Evolutionary conservation across 2,797 vertebrate species (phyloP).

Genomic region (Cossypha polioptera): DNA sequence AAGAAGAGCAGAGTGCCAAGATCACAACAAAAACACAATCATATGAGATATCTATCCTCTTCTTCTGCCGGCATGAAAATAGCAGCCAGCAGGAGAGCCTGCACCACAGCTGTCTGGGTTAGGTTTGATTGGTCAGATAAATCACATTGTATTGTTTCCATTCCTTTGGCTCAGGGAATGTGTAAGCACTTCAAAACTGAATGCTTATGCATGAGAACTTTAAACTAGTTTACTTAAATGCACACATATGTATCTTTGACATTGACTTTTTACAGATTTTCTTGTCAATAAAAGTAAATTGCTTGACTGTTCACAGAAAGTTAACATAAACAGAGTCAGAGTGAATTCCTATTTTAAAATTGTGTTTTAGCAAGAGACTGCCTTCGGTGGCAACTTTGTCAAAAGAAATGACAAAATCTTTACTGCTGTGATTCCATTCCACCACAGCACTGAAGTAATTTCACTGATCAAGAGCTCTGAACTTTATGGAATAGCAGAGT

Average conservation of each 20-base stretch:
- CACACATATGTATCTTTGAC: constrained; percentile 57
- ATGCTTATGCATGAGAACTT: constrained; percentile 58
- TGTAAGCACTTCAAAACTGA: constrained; percentile 63
- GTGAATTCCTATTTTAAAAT: background rate
- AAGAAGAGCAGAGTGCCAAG: background rate
- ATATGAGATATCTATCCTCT: background rate
- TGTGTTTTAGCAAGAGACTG: background rate
- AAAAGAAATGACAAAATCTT: background rate
- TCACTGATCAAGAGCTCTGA: fast-evolving
- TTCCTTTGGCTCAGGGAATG: constrained; percentile 53
- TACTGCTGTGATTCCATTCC: background rate
- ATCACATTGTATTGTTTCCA: constrained; percentile 68
- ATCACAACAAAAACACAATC: background rate
- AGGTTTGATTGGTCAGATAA: constrained; percentile 65
- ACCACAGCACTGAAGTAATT: background rate
- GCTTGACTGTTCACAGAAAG: constrained; percentile 49
- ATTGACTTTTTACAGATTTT: constrained; percentile 54
- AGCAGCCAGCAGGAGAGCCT: constrained; percentile 52
- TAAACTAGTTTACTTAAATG: constrained; percentile 56
- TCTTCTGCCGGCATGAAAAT: background rate
- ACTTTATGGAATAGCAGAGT: background rate
- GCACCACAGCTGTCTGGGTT: constrained; percentile 31
- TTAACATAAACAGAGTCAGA: constrained; percentile 25
- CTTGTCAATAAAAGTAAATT: constrained; percentile 56
- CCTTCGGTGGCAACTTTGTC: background rate